Conservation (phyloP, 2,113 vertebrate species). For the Limanda limanda region DNA sequence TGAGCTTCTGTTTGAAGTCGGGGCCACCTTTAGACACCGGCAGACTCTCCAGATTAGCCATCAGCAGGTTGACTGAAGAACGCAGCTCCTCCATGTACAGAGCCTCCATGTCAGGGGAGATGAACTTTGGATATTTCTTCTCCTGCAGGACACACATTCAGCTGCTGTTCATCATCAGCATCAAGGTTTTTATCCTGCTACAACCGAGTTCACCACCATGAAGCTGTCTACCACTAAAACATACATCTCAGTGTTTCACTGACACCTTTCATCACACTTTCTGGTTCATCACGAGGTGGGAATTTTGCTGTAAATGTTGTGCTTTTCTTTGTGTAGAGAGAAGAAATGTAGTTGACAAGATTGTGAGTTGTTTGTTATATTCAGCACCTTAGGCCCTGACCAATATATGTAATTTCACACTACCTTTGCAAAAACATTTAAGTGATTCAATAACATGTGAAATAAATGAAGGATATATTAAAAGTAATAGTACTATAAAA, state of each 20-base stretch:
- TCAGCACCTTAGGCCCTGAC: background rate
- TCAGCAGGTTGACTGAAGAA: constrained; percentile 93
- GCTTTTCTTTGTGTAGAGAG: no score
- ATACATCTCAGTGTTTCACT: background rate
- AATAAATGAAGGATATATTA: no score
- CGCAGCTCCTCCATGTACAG: constrained; percentile 94
- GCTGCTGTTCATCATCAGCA: background rate
- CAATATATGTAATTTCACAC: background rate
- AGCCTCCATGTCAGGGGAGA: constrained; percentile 91
- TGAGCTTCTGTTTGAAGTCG: constrained; percentile 96
- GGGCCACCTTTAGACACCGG: constrained; percentile 95
- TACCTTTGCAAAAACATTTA: background rate
- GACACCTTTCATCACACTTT: background rate
- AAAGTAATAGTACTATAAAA: background rate
- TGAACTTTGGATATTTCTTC: constrained; percentile 87
- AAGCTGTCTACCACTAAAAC: background rate
- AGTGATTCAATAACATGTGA: background rate
- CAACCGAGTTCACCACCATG: background rate
- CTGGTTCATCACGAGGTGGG: no score
- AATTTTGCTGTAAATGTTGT: no score
- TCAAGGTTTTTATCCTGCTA: background rate
- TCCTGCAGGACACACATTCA: constrained; percentile 81
- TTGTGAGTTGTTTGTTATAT: no score
- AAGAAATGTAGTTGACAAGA: no score
- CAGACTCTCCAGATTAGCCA: constrained; percentile 98